Conservation (phyloP, 2,797 vertebrate species). For the Spinus olivaceus region DNA sequence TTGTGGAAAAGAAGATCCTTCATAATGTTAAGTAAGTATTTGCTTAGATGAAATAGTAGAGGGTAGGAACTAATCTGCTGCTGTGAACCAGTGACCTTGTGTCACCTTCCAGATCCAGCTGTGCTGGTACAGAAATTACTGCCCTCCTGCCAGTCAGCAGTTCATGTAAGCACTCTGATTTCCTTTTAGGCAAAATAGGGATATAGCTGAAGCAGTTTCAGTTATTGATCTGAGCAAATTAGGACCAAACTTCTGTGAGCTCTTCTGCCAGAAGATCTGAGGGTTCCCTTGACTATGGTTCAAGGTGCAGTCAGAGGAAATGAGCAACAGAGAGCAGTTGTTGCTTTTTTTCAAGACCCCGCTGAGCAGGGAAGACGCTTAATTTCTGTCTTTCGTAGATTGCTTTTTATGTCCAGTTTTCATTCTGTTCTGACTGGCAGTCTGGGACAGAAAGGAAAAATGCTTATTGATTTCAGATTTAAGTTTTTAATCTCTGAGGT, state of each 20-base stretch:
- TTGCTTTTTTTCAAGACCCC: neutral
- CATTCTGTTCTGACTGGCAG: neutral
- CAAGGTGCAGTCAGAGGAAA: neutral
- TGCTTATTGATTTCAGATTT: neutral
- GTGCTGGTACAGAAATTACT: neutral
- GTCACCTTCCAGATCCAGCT: conserved; percentile 9
- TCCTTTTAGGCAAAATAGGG: neutral
- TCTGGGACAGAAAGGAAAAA: neutral
- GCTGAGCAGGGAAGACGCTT: neutral
- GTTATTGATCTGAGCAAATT: neutral
- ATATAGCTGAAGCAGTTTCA: neutral
- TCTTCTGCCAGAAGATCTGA: neutral
- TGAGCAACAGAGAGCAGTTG: neutral
- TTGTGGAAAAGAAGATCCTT: conserved; percentile 66
- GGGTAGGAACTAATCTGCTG: conserved; percentile 13
- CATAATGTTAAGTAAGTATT: conserved; percentile 64
- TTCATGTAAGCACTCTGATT: neutral
- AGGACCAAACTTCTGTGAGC: neutral
- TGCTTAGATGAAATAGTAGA: neutral
- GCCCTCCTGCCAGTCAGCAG: neutral
- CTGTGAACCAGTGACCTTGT: neutral
- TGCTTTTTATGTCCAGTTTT: neutral
- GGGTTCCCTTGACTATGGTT: neutral
- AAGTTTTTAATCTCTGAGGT: neutral
- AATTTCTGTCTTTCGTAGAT: neutral